Conservation (phyloP, 1,140 invertebrate genomes). For the Babylonia areolata region DNA sequence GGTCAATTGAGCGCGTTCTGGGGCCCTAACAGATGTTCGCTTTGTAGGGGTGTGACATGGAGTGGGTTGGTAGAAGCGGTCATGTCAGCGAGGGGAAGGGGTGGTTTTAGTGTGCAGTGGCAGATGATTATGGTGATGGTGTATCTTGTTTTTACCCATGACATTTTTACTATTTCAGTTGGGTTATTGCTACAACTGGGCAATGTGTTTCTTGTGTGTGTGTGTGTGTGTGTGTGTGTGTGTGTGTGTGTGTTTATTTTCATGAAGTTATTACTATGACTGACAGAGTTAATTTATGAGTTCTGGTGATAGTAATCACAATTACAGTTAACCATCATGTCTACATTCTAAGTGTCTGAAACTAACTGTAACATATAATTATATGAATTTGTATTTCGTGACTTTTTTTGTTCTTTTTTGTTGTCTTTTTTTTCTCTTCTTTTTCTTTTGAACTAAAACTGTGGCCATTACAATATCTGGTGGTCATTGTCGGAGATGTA, state of each 20-base stretch:
- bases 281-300: too few relatives aligned
- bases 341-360: too few relatives aligned
- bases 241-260: not conserved
- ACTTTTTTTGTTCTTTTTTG: too few relatives aligned
- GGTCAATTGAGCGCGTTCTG: not conserved
- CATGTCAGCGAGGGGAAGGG: not conserved
- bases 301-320: too few relatives aligned
- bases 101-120: not conserved
- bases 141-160: not conserved
- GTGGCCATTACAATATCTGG: too few relatives aligned
- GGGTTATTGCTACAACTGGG: not conserved
- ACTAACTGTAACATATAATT: not conserved
- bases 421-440: too few relatives aligned
- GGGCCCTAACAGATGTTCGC: not conserved
- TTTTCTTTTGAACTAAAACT: too few relatives aligned
- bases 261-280: not conserved
- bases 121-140: not conserved
- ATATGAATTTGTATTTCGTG: not conserved
- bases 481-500: too few relatives aligned
- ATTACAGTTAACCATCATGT: too few relatives aligned
- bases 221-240: not conserved
- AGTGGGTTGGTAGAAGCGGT: not conserved
- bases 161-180: not conserved
- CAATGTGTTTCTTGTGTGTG: not conserved
- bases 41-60: not conserved